phyloP scores from a whole-genome alignment of 64 coral and sea anemone species.

The Montipora cactus region DNA sequence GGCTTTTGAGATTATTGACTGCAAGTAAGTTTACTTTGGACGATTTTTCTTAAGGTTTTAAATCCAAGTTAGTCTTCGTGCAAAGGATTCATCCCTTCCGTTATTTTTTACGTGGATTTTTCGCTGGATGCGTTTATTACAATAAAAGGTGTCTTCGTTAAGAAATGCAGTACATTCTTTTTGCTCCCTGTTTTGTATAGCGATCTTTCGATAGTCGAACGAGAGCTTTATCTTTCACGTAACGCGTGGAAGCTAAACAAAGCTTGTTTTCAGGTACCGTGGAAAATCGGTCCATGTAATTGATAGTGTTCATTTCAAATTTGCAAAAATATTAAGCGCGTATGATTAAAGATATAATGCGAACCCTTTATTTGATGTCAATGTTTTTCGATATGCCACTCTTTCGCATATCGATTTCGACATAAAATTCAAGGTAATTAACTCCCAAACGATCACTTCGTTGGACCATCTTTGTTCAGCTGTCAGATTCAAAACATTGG shows the following conservation, averaged over 20 bases:
- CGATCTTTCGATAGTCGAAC: not conserved
- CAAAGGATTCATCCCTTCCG: not conserved
- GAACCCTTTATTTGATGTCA: constrained; percentile 16
- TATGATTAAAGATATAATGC: not conserved
- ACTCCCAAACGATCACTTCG: constrained; percentile 20
- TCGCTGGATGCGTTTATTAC: not conserved
- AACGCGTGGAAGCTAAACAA: not conserved
- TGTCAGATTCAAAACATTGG: constrained; percentile 43
- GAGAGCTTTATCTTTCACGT: not conserved
- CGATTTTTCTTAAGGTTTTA: not conserved
- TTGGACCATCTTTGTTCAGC: constrained; percentile 13
- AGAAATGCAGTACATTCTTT: not conserved
- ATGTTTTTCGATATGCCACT: constrained; percentile 32
- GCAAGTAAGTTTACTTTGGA: not conserved
- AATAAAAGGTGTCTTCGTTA: not conserved
- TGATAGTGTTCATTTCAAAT: too few species aligned
- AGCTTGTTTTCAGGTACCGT: not conserved
- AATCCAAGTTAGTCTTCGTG: not conserved
- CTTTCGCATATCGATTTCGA: constrained; percentile 37
- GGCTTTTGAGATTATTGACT: not conserved
- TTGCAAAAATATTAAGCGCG: too few species aligned
- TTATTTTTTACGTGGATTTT: not conserved
- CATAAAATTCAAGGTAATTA: constrained; percentile 61
- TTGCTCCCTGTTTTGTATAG: too few species aligned
- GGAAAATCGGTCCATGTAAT: not conserved